These are phyloP conservation scores for Daktulosphaira vitifoliae DNA, from an alignment of 1,140 invertebrate genomes.

Conservation along the genomic window DNA sequence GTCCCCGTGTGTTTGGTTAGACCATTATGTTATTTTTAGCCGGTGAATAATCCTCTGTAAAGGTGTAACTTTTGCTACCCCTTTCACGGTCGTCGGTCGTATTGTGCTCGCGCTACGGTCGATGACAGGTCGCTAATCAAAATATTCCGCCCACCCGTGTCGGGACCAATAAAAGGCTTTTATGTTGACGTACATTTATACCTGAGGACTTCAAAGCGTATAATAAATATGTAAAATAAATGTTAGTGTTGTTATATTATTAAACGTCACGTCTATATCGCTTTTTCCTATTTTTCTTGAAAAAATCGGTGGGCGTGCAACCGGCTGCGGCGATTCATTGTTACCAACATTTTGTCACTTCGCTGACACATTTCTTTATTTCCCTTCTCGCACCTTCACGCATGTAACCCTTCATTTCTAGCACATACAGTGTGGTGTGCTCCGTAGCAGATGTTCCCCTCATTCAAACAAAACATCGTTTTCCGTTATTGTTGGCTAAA, in stretches of 20 bases:
- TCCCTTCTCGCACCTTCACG: neutral
- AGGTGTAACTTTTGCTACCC: constrained; percentile 32
- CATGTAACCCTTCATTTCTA: too few relatives aligned
- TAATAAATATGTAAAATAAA: constrained; percentile 32
- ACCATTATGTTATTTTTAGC: neutral
- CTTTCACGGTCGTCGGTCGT: constrained; percentile 2
- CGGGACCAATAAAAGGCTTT: constrained; percentile 27
- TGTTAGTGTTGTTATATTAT: constrained; percentile 4
- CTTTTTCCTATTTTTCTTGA: constrained; percentile 24
- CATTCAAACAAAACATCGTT: constrained; percentile 6
- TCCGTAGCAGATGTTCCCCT: constrained; percentile 23
- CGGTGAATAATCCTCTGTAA: constrained; percentile 7
- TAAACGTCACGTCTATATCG: neutral
- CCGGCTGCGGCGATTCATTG: constrained; percentile 23
- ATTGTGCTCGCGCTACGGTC: neutral
- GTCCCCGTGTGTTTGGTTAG: neutral
- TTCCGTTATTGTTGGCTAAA: constrained; percentile 26
- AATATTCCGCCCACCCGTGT: constrained; percentile 32
- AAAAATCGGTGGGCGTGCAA: constrained; percentile 31
- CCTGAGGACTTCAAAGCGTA: neutral
- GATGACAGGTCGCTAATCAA: constrained; percentile 33
- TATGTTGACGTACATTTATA: neutral
- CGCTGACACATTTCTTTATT: constrained; percentile 29
- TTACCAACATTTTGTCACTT: constrained; percentile 33
- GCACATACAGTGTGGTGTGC: neutral